Base-by-base conservation (phyloP, 2,797 vertebrate species). In the Mycteria americana region DNA sequence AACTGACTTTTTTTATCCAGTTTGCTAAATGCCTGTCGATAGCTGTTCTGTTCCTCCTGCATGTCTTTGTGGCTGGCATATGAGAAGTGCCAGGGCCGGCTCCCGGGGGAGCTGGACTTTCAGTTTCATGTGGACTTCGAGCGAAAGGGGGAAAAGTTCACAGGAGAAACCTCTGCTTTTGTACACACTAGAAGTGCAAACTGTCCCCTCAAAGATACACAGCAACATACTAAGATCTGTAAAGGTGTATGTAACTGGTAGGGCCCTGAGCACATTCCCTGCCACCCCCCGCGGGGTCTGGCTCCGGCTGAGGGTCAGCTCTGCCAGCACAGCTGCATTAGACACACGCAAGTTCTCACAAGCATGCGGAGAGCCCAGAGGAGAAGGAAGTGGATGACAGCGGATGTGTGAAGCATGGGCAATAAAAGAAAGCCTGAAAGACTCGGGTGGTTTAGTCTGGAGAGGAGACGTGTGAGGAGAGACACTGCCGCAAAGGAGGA, bases 1-100 rank as follows among this genome's bases (percentile, higher is more conserved):
- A 64, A 10, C 2, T 53, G 37, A 10, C 18, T 76, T 68, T 74
- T 74, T 89, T 39, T 14, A 62, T 46, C 30, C 2, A 3, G 15
- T 43, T 78, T 82, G 33, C 51, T 67, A 48, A 91, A 50, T 53
- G 54, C 18, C 33, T 69, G 56, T 17, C 7, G 2, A 27, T 28
- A 43, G 43, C 13, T 59, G 11, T 60, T 73, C 25, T 48, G 11
- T 45, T 75, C 57, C n/a, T 65, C 19, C 17, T 48, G 27, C 12
- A 5, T 2, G 0, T 35, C 11, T 45, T 35, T 37, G 35, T 78
- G 17, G 13, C 28, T 14, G 15, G 6, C 3, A 0, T 51, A 63
- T 25, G 41, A 72, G 75, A 51, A 57, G 18, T 14, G 13, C 15
- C 48, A 30, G 30, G 28, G 64, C 25, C 2, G 6, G 35, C 45